Evolutionary conservation across 2,797 vertebrate genomes (phyloP).

Genomic region (Myripristis murdjan): DNA sequence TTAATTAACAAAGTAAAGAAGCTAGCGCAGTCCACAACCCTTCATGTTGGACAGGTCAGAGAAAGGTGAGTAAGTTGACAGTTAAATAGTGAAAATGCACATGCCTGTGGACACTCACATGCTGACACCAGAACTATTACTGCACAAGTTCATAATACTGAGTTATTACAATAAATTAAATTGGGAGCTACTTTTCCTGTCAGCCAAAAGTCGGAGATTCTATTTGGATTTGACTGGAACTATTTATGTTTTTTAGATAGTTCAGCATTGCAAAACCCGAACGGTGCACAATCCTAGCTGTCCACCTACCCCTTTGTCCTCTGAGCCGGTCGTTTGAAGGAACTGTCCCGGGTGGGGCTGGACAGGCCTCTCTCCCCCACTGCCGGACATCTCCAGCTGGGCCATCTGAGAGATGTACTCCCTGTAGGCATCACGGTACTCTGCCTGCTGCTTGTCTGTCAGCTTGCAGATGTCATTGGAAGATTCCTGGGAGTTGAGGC

Average conservation of each 20-base stretch:
- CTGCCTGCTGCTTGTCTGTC: conserved; percentile 97
- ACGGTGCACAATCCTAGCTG: conserved; percentile 32
- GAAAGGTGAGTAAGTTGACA: background rate
- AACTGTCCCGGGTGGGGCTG: conserved; percentile 89
- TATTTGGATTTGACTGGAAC: conserved; percentile 4
- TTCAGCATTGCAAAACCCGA: conserved; percentile 27
- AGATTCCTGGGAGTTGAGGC: conserved; percentile 98
- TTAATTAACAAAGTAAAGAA: conserved; percentile 61
- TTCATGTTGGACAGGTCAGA: conserved; percentile 9
- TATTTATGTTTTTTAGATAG: conserved; percentile 2
- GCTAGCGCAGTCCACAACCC: conserved; percentile 35
- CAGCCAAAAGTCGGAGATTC: conserved; percentile 2
- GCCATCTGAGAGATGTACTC: conserved; percentile 98
- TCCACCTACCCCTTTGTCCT: conserved; percentile 88
- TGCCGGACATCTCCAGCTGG: conserved; percentile 91
- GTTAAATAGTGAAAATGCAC: conserved; percentile 16
- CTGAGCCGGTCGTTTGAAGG: conserved; percentile 82
- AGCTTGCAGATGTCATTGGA: conserved; percentile 97
- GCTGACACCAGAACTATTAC: conserved; percentile 17
- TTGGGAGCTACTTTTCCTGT: background rate
- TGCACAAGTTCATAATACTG: conserved; percentile 15
- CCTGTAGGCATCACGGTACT: conserved; percentile 96
- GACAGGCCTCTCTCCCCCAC: conserved; percentile 88
- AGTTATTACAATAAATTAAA: background rate
- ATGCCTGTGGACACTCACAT: background rate